Percentiles rank a stretch among this genome's conserved stretches.
These are phyloP conservation scores for Odocoileus hemionus DNA, from an alignment of 2,113 vertebrate species.

Conservation along the genomic window DNA sequence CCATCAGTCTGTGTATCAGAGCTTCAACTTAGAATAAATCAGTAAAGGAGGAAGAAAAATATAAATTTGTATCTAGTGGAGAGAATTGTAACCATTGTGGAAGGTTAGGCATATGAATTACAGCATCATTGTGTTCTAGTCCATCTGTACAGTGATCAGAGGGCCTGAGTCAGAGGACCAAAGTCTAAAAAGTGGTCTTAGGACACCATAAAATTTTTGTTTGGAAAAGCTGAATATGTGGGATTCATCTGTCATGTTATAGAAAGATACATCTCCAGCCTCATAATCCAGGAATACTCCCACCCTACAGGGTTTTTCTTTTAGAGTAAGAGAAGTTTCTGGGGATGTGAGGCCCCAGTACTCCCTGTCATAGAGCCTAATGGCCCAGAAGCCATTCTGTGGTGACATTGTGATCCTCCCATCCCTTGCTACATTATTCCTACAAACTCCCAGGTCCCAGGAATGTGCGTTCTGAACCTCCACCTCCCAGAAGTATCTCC, in stretches of 20 bases:
- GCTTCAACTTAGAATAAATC: neutral
- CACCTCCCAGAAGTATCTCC: neutral
- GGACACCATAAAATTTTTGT: accelerated
- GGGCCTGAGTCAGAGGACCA: neutral
- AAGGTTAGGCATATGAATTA: neutral
- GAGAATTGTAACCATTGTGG: neutral
- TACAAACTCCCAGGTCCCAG: neutral
- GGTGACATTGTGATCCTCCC: neutral
- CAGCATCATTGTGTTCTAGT: neutral
- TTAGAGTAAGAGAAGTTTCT: neutral
- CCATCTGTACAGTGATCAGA: neutral
- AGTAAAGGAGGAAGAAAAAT: neutral
- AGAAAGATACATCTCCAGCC: neutral
- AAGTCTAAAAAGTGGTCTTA: neutral
- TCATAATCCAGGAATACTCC: neutral
- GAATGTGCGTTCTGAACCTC: neutral
- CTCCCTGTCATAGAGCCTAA: neutral
- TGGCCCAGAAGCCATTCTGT: neutral
- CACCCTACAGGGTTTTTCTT: neutral
- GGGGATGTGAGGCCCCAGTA: neutral
- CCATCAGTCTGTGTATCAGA: neutral
- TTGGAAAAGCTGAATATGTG: neutral
- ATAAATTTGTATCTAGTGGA: neutral
- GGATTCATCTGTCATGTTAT: neutral
- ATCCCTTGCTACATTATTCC: neutral